Evolutionary conservation across 2,113 vertebrate genomes (phyloP).

Genomic region (Trachemys scripta): DNA sequence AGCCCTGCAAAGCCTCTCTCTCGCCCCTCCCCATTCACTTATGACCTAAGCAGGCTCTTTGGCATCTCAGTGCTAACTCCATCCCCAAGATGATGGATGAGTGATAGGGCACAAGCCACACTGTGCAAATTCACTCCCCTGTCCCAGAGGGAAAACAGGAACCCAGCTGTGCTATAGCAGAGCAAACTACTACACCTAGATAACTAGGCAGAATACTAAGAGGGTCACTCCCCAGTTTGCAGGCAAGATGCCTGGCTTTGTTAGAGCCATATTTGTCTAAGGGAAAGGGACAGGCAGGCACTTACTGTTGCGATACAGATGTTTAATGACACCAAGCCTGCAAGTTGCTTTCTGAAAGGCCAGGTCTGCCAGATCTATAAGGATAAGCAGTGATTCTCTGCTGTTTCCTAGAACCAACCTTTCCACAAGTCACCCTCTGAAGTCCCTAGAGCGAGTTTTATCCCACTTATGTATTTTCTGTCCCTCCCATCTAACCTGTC

Average conservation of each 20-base stretch:
- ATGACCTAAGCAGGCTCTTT: neutral
- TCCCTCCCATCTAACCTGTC: neutral
- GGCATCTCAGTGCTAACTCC: no score
- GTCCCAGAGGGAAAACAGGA: neutral
- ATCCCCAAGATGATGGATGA: neutral
- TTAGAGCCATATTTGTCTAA: fast-evolving
- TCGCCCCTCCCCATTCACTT: neutral
- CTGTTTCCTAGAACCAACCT: neutral
- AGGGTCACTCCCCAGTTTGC: neutral
- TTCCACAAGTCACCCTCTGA: neutral
- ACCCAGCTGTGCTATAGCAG: neutral
- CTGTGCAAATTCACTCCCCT: neutral
- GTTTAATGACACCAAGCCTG: neutral
- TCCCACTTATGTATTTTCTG: neutral
- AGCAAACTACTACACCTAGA: neutral
- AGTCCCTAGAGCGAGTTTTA: neutral
- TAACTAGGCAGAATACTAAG: neutral
- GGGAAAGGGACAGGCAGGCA: neutral
- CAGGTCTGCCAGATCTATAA: neutral
- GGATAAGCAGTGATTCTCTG: neutral
- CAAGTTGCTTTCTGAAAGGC: neutral
- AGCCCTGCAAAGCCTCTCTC: neutral
- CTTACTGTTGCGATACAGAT: neutral
- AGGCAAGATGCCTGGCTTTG: neutral
- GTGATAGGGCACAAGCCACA: neutral